A percentile compares a stretch with the other conserved stretches of the same genome.
Conservation (phyloP, 1,140 invertebrate genomes). For the Papilio helenus region DNA sequence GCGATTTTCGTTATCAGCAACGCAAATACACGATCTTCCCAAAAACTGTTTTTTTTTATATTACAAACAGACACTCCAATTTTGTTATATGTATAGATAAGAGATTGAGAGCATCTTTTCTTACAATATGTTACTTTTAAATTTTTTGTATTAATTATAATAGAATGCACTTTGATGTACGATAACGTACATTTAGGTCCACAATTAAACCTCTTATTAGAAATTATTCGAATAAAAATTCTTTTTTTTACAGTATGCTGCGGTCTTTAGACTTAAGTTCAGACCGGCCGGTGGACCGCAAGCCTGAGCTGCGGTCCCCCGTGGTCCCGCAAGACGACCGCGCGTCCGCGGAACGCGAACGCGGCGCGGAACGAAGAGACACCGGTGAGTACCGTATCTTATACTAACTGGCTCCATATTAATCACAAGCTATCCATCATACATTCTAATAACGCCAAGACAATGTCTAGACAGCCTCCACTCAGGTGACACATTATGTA, state of each 20-base stretch:
- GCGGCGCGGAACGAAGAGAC: conserved; percentile 76
- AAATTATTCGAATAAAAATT: neutral
- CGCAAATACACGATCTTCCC: too few species aligned
- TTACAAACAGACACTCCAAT: too few species aligned
- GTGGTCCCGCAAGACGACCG: conserved; percentile 80
- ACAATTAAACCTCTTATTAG: too few species aligned
- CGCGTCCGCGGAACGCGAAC: conserved; percentile 70
- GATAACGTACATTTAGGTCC: too few species aligned
- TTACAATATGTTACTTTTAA: too few species aligned
- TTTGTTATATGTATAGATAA: too few species aligned
- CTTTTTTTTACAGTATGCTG: conserved; percentile 85
- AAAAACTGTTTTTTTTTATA: too few species aligned
- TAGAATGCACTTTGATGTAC: too few species aligned
- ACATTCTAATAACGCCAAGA: conserved; percentile 7
- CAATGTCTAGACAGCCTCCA: conserved; percentile 21
- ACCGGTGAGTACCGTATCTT: conserved; percentile 64
- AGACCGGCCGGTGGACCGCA: conserved; percentile 82
- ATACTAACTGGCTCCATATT: neutral
- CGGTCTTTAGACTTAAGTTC: conserved; percentile 89
- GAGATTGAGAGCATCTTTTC: too few species aligned
- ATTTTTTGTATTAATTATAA: too few species aligned
- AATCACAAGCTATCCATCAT: conserved; percentile 7
- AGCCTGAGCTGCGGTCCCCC: conserved; percentile 72
- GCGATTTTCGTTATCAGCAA: too few species aligned
- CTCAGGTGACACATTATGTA: neutral